These are phyloP conservation scores for Polypedilum vanderplanki DNA, from an alignment of 1,140 invertebrate species.

Conservation along the genomic window DNA sequence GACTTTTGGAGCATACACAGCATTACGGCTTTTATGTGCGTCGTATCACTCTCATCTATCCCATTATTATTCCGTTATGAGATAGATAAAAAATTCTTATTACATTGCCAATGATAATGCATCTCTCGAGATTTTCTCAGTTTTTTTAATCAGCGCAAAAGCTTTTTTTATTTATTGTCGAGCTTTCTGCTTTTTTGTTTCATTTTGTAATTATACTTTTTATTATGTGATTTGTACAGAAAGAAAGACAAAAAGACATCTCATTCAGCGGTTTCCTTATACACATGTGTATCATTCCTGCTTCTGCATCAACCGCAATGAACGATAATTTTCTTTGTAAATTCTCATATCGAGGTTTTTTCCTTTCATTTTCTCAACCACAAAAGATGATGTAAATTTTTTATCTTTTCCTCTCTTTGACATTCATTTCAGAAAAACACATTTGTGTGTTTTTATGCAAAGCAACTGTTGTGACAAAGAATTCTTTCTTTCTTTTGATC, in stretches of 20 bases:
- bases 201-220: not conserved
- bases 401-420: not conserved
- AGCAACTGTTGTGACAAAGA: not conserved
- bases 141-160: constrained; percentile 1
- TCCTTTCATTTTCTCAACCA: not conserved
- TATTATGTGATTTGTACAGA: not conserved
- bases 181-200: not conserved
- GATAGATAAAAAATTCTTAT: not conserved
- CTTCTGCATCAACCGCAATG: not conserved
- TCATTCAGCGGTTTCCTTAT: not conserved
- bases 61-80: not conserved
- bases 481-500: not conserved
- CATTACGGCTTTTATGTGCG: too few relatives aligned
- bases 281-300: not conserved
- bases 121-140: not conserved
- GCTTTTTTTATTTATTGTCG: not conserved
- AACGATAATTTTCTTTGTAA: not conserved
- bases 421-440: not conserved
- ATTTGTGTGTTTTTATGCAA: not conserved
- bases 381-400: not conserved
- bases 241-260: not conserved
- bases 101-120: constrained; percentile 12
- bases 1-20: not conserved
- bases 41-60: too few relatives aligned
- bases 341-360: not conserved